Evolutionary conservation across 2,113 vertebrate species (phyloP).

Genomic region (Caloenas nicobarica): DNA sequence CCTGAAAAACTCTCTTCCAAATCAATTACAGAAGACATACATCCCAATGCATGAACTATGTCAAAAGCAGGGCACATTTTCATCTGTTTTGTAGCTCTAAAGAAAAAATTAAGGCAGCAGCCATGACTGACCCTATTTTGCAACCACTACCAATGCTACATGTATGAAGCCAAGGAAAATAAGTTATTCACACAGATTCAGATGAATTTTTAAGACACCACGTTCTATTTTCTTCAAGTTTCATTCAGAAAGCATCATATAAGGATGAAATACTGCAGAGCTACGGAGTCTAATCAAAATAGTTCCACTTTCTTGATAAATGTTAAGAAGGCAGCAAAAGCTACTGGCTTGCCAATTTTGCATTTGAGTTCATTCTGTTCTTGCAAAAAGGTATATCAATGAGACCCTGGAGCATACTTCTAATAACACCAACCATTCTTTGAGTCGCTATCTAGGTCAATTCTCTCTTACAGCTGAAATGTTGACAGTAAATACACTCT

Average conservation of each 20-base stretch:
- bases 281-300: not conserved
- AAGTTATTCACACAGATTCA: not conserved
- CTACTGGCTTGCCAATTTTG: not conserved
- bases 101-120: not conserved
- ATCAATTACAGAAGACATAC: not conserved
- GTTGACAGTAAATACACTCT: not conserved
- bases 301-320: not conserved
- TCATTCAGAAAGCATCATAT: not conserved
- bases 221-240: not conserved
- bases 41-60: not conserved
- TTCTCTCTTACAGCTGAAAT: not conserved
- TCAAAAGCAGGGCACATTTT: not conserved
- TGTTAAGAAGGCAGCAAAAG: not conserved
- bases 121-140: not conserved
- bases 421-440: not conserved
- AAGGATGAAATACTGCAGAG: not conserved
- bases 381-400: not conserved
- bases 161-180: not conserved
- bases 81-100: not conserved
- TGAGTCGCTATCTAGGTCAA: not conserved
- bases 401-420: not conserved
- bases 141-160: not conserved
- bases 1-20: constrained; percentile 7
- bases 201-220: not conserved
- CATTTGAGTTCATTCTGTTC: not conserved